Conservation (phyloP, 2,797 vertebrate genomes). For the Pristis pectinata region DNA sequence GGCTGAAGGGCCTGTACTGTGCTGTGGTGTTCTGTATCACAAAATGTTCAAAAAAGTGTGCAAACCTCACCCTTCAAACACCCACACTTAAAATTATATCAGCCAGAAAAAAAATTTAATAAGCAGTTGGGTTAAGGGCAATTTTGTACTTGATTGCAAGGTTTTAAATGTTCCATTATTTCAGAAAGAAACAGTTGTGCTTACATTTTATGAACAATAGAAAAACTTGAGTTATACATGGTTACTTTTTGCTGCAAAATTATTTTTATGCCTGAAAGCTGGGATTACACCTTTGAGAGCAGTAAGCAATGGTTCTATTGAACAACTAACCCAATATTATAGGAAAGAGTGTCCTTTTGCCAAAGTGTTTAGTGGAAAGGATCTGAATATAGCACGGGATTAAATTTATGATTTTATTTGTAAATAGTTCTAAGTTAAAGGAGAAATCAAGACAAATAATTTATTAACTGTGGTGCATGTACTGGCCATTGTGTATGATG, state of each 20-base stretch:
- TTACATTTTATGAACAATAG: neutral
- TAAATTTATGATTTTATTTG: too few relatives aligned
- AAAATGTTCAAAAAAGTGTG: neutral
- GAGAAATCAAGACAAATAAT: neutral
- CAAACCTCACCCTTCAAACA: neutral
- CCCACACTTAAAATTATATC: neutral
- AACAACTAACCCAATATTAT: too few relatives aligned
- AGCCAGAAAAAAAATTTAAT: neutral
- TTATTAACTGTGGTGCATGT: neutral
- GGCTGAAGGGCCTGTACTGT: too few relatives aligned
- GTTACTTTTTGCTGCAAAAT: neutral
- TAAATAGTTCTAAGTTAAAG: neutral
- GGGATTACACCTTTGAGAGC: neutral
- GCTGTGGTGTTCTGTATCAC: too few relatives aligned
- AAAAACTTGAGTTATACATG: neutral
- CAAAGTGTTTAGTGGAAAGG: too few relatives aligned
- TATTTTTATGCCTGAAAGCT: neutral
- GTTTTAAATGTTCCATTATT: neutral
- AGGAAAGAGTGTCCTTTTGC: too few relatives aligned
- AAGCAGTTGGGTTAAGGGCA: neutral
- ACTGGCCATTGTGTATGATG: neutral
- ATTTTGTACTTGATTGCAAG: neutral
- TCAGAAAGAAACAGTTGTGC: neutral
- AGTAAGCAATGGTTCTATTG: too few relatives aligned
- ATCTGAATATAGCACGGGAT: too few relatives aligned